These are phyloP conservation scores for Sylvilagus bachmani DNA, from an alignment of 2,113 vertebrate genomes.

Conservation along the genomic window DNA sequence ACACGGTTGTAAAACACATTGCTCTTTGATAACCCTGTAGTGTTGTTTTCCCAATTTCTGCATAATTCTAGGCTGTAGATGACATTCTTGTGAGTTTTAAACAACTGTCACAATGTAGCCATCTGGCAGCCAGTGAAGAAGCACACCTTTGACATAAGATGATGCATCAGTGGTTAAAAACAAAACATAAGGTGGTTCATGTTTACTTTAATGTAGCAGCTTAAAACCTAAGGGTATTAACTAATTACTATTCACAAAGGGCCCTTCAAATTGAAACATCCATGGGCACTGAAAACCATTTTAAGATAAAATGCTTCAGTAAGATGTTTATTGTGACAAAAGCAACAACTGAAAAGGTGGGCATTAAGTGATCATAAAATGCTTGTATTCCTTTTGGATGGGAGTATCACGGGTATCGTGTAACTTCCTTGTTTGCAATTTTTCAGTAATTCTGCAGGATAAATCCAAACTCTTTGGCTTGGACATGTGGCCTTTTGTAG, in stretches of 20 bases:
- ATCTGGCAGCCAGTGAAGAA: constrained; percentile 7
- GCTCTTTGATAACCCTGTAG: not conserved
- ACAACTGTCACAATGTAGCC: not conserved
- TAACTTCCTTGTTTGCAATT: not conserved
- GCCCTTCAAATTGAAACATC: not conserved
- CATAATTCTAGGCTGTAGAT: not conserved
- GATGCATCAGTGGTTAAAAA: constrained; percentile 30
- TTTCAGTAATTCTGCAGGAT: not conserved
- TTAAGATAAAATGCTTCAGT: constrained; percentile 5
- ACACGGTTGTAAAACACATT: not conserved
- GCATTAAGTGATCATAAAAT: not conserved
- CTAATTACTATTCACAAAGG: not conserved
- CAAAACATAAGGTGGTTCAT: not conserved
- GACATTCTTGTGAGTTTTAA: not conserved
- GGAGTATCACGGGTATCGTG: no score
- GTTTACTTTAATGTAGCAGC: not conserved
- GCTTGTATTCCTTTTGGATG: not conserved
- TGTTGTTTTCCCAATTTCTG: not conserved
- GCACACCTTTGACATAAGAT: constrained; percentile 23
- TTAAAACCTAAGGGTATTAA: not conserved
- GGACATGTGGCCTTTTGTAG: not conserved
- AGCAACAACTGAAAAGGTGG: not conserved
- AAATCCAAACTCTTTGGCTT: not conserved
- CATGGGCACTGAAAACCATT: not conserved
- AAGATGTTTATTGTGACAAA: not conserved